Evolutionary conservation across 2,888 invertebrate genomes (phyloP).

Genomic region (Xylocampa areola): DNA sequence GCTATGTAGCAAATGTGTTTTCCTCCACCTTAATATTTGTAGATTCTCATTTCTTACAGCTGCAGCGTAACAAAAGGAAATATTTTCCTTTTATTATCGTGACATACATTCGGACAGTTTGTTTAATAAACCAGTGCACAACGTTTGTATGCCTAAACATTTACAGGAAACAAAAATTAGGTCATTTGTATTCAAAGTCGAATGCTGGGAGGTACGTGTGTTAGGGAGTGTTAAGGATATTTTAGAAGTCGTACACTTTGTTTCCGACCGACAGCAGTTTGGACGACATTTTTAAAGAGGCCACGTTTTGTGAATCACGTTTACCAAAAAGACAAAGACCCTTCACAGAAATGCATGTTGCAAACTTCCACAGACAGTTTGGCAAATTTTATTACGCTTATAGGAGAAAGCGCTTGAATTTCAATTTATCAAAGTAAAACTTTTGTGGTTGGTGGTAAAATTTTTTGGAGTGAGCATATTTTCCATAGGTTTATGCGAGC

Average conservation of each 20-base stretch:
- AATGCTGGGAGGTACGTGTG: slow-evolving; percentile 54
- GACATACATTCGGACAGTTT: slow-evolving; percentile 51
- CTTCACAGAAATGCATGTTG: slow-evolving; percentile 6
- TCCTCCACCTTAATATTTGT: slow-evolving; percentile 40
- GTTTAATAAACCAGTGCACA: slow-evolving; percentile 60
- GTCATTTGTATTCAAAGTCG: slow-evolving; percentile 70
- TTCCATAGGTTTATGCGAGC: slow-evolving; percentile 44
- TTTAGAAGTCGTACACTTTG: slow-evolving; percentile 53
- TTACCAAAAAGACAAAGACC: slow-evolving; percentile 9
- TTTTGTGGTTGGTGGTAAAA: slow-evolving; percentile 39
- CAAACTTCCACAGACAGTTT: slow-evolving; percentile 26
- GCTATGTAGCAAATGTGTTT: slow-evolving; percentile 37
- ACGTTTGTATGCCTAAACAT: slow-evolving; percentile 48
- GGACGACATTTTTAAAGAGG: slow-evolving; percentile 35
- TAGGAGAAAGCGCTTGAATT: slow-evolving; percentile 14
- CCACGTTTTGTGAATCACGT: slow-evolving; percentile 39
- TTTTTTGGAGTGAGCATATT: slow-evolving; percentile 45
- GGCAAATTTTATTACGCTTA: slow-evolving; percentile 33
- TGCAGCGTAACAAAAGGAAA: slow-evolving; percentile 46
- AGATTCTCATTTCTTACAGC: slow-evolving; percentile 33
- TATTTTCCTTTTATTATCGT: slow-evolving; percentile 55
- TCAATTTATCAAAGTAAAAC: slow-evolving; percentile 46
- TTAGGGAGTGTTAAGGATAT: slow-evolving; percentile 53
- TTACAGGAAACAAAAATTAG: slow-evolving; percentile 60
- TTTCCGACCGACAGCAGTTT: slow-evolving; percentile 48